Evolutionary conservation across 2,888 invertebrate genomes (phyloP), one percentile per base, ranked within the genome.

Genomic region (Troides helena): DNA sequence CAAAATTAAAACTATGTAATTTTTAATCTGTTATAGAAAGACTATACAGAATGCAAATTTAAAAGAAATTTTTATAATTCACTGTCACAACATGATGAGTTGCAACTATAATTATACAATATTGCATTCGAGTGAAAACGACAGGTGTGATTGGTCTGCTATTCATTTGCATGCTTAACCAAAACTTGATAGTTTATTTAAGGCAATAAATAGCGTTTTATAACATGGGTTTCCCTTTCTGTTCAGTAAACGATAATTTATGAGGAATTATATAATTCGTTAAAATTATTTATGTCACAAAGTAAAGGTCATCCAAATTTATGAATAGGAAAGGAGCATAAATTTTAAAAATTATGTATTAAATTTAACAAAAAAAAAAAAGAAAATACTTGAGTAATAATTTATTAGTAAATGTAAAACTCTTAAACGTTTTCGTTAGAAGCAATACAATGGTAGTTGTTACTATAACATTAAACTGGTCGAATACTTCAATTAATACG

Each of bases 91-190:
- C 58, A 50, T 69, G 30, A 69, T 46, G 50, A 59, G 50, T 62
- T 58, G 69, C 50, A 66, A 62, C 39, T 62, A 25, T 30, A 65
- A 58, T 62, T 23, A 62, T 50, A 62, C 25, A 25, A 68, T 43
- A 30, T 56, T 70, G 65, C 58, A 58, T 65, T 25, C n/a, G 62
- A 62, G 69, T 65, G 69, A 70, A 70, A 70, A 66, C 66, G 66
- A 62, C 69, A 69, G 69, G n/a, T 69, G 65, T 6, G 56, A 43
- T 50, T 21, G 21, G 30, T 63, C 6, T 18, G 39, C 57, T 56
- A 61, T 61, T 57, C 17, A 39, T 63, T 68, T 36, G 46, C 46
- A 63, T 21, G 21, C 21, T 63, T 50, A 62, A 65, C 57, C 46
- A 30, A 62, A 61, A 66, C 58, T 12, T 59, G 46, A 65, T 58